Percentiles rank a stretch among this genome's conserved stretches.
These are phyloP conservation scores for Amblyornis subalaris DNA, from an alignment of 2,113 vertebrate genomes.

Conservation along the genomic window DNA sequence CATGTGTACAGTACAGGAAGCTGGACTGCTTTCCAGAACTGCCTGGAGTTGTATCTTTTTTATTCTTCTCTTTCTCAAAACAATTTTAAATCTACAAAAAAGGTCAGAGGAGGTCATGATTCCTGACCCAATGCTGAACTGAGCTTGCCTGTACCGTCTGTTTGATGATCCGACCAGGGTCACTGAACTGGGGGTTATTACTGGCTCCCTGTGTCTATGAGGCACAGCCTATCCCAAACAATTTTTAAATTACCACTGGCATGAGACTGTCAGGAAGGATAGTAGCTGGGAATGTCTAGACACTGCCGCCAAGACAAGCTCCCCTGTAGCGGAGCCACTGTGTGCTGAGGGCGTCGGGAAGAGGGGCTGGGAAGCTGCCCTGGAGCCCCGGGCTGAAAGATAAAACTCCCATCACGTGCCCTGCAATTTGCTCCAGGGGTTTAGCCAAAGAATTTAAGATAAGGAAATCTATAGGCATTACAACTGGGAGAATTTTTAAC, in stretches of 20 bases:
- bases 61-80: constrained; percentile 74
- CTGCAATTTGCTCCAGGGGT: constrained; percentile 64
- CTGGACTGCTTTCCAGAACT: constrained; percentile 21
- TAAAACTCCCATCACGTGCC: constrained; percentile 71
- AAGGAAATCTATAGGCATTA: constrained; percentile 74
- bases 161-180: constrained; percentile 65
- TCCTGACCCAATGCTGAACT: constrained; percentile 77
- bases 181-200: constrained; percentile 54
- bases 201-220: constrained; percentile 62
- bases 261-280: constrained; percentile 66
- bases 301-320: constrained; percentile 60
- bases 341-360: constrained; percentile 68
- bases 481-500: constrained; percentile 79
- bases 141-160: constrained; percentile 25
- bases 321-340: constrained; percentile 56
- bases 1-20: constrained; percentile 46
- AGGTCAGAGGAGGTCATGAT: constrained; percentile 69
- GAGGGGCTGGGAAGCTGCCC: constrained; percentile 64
- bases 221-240: constrained; percentile 70
- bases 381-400: constrained; percentile 66
- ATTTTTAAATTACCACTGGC: constrained; percentile 78
- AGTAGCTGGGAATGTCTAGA: constrained; percentile 64
- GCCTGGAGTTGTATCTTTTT: constrained; percentile 66
- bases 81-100: constrained; percentile 70
- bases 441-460: constrained; percentile 78